Conservation (phyloP, 2,797 vertebrate genomes). For the Myotis vivesi region DNA sequence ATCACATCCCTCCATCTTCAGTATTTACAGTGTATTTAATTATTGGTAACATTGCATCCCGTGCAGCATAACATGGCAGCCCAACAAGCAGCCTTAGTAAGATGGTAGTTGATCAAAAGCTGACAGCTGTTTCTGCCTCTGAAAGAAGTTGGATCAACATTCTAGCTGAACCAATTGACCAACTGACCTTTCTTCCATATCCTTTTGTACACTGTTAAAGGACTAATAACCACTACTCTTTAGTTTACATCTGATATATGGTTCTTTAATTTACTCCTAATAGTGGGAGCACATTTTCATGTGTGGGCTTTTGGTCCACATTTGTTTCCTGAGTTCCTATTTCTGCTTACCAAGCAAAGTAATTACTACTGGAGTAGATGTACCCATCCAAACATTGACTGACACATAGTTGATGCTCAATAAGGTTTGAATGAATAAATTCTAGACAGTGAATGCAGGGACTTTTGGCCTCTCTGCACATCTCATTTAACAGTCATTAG, state of each 20-base stretch:
- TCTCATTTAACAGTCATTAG: not conserved
- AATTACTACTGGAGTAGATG: not conserved
- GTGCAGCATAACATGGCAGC: not conserved
- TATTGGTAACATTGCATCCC: not conserved
- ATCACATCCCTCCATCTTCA: not conserved
- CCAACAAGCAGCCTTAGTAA: not conserved
- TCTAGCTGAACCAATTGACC: not conserved
- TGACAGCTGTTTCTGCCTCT: not conserved
- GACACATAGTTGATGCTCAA: not conserved
- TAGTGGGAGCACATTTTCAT: not conserved
- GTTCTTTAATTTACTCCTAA: not conserved
- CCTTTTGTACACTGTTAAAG: not conserved
- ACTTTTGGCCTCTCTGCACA: not conserved
- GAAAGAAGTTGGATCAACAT: not conserved
- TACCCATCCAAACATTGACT: not conserved
- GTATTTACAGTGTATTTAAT: not conserved
- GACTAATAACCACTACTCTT: not conserved
- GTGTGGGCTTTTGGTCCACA: not conserved
- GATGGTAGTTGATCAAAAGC: not conserved
- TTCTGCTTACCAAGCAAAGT: constrained; percentile 1
- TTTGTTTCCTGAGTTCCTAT: constrained; percentile 38
- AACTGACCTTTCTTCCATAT: not conserved
- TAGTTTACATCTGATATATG: not conserved
- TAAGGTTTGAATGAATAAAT: constrained; percentile 15
- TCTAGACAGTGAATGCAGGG: not conserved